Conservation (phyloP, 2,797 vertebrate species). For the Cryptoblepharus egeriae region DNA sequence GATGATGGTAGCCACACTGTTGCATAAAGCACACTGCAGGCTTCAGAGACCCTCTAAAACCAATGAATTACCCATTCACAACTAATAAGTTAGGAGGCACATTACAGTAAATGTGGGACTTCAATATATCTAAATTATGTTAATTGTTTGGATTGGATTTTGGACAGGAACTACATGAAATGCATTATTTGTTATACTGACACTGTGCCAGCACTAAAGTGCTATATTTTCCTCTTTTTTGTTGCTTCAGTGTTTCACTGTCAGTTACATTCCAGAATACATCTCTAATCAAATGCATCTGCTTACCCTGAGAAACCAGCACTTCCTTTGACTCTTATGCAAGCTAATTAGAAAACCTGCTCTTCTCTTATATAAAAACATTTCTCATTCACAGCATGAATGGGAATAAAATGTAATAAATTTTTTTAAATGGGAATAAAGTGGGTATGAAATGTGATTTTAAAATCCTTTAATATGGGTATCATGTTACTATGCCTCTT, state of each 20-base stretch:
- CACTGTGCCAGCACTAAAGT: not conserved
- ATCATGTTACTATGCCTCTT: not conserved
- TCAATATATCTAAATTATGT: not conserved
- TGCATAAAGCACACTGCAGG: fast-evolving
- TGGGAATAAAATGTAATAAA: too few species aligned
- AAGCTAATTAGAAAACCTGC: not conserved
- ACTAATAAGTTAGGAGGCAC: not conserved
- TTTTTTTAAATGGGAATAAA: too few species aligned
- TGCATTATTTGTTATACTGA: not conserved
- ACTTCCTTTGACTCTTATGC: not conserved
- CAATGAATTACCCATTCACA: not conserved
- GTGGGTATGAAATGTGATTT: too few species aligned
- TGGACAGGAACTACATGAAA: not conserved
- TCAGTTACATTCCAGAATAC: not conserved
- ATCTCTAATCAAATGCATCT: not conserved
- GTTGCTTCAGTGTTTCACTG: not conserved
- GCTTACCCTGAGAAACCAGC: not conserved
- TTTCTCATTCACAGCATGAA: not conserved
- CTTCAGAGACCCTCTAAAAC: not conserved
- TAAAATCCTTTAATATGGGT: too few species aligned
- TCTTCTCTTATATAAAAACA: constrained; percentile 16
- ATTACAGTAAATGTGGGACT: not conserved
- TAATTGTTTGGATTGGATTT: not conserved
- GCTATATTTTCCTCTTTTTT: not conserved
- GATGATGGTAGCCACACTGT: not conserved